A percentile compares a stretch with the other conserved stretches of the same genome.
Evolutionary conservation across 2,888 invertebrate genomes (phyloP).

Genomic region (Drosophila leonis): DNA sequence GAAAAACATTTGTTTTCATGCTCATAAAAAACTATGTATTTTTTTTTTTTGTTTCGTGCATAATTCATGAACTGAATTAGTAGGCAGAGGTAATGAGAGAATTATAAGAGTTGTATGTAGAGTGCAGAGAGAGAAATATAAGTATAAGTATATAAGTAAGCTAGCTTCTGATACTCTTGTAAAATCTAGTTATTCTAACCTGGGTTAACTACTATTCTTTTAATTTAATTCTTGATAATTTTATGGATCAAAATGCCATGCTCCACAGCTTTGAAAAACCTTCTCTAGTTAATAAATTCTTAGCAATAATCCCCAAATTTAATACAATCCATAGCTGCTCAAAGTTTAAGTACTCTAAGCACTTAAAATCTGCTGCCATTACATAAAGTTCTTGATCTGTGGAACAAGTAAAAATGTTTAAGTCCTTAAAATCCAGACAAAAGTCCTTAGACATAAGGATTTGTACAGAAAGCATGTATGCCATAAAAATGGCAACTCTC

Average conservation of each 20-base stretch:
- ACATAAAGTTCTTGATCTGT: slow-evolving; percentile 13
- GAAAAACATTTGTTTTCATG: slow-evolving; percentile 24
- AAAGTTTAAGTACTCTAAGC: not conserved
- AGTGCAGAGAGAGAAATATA: not conserved
- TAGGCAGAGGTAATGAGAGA: not conserved
- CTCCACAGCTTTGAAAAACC: too few relatives aligned
- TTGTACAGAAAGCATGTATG: slow-evolving; percentile 40
- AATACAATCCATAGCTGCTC: not conserved
- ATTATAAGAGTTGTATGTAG: not conserved
- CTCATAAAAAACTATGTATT: slow-evolving; percentile 9
- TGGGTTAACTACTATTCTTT: too few relatives aligned
- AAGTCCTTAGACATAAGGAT: slow-evolving; percentile 33
- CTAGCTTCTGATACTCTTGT: too few relatives aligned
- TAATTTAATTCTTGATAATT: too few relatives aligned
- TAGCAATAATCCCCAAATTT: not conserved
- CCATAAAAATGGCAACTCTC: slow-evolving; percentile 27
- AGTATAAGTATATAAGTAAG: too few relatives aligned
- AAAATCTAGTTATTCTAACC: too few relatives aligned
- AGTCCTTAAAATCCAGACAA: slow-evolving; percentile 26
- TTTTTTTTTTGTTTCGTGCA: not conserved
- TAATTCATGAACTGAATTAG: not conserved
- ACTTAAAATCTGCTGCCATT: not conserved
- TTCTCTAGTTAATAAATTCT: too few relatives aligned
- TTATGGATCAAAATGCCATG: too few relatives aligned
- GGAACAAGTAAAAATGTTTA: not conserved